phyloP scores from a whole-genome alignment of 2,113 vertebrate genomes.

The Ictalurus punctatus region DNA sequence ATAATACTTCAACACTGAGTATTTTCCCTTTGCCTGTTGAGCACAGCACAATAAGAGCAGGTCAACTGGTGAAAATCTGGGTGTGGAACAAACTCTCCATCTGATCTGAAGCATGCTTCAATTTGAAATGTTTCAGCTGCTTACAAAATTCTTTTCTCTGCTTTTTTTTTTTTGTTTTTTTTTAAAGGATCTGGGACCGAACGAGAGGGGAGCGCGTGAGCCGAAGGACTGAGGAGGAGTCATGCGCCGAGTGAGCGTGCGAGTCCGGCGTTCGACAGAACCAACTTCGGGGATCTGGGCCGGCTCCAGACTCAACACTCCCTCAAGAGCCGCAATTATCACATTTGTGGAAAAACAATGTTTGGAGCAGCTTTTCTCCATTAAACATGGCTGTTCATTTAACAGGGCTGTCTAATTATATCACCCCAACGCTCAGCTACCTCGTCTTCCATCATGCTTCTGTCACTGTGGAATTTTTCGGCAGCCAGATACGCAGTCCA shows the following conservation, averaged over 20 bases:
- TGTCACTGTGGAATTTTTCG: conserved; percentile 4
- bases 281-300: conserved; percentile 1
- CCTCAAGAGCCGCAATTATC: conserved; percentile 33
- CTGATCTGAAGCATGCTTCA: conserved; percentile 9
- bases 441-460: conserved; percentile 17
- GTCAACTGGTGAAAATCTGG: conserved; percentile 10
- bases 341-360: conserved; percentile 27
- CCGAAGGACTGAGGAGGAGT: neutral
- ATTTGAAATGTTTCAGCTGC: neutral
- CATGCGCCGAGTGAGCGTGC: neutral
- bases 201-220: neutral
- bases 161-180: neutral
- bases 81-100: neutral
- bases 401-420: conserved; percentile 14
- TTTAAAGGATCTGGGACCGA: neutral
- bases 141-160: neutral
- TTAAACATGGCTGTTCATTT: conserved; percentile 25
- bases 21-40: neutral
- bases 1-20: conserved; percentile 5
- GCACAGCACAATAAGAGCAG: neutral
- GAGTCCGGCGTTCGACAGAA: conserved; percentile 3
- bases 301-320: conserved; percentile 16
- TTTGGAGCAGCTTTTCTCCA: conserved; percentile 12
- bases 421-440: neutral
- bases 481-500: neutral